A percentile compares a stretch with the other conserved stretches of the same genome.
phyloP scores from a whole-genome alignment of 1,140 invertebrate species.

The Drosophila micromelanica region DNA sequence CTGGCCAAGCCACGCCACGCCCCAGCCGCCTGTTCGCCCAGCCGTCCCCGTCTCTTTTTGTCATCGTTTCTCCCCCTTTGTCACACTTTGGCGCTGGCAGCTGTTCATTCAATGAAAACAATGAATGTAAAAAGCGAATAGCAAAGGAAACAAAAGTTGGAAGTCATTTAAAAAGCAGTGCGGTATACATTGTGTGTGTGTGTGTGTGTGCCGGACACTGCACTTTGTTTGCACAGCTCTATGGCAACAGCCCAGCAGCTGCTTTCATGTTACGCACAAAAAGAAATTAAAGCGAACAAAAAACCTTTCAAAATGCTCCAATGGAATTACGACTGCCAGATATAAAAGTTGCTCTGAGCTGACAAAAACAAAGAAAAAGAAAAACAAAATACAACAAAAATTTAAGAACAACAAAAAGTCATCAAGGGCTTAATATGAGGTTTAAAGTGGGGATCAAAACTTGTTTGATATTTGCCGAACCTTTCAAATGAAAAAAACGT shows the following conservation, averaged over 20 bases:
- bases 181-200: conserved; percentile 5
- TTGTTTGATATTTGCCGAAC: too few relatives aligned
- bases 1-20: conserved; percentile 31
- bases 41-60: neutral
- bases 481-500: too few relatives aligned
- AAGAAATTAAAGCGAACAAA: conserved; percentile 3
- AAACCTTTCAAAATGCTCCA: neutral
- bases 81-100: conserved; percentile 21
- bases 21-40: neutral
- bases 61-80: neutral
- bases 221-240: conserved; percentile 20
- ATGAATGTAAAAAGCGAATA: conserved; percentile 46
- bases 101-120: conserved; percentile 58
- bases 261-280: conserved; percentile 15
- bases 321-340: conserved; percentile 1
- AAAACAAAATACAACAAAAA: too few relatives aligned
- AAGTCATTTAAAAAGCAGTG: conserved; percentile 59
- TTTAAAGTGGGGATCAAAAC: too few relatives aligned
- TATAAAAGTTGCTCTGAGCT: too few relatives aligned
- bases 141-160: conserved; percentile 37
- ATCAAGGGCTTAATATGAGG: too few relatives aligned
- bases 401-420: too few relatives aligned
- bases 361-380: too few relatives aligned
- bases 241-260: conserved; percentile 1
- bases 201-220: conserved; percentile 37